Evolutionary conservation across 2,888 invertebrate species (phyloP).

Genomic region (Brachypterus glaber): DNA sequence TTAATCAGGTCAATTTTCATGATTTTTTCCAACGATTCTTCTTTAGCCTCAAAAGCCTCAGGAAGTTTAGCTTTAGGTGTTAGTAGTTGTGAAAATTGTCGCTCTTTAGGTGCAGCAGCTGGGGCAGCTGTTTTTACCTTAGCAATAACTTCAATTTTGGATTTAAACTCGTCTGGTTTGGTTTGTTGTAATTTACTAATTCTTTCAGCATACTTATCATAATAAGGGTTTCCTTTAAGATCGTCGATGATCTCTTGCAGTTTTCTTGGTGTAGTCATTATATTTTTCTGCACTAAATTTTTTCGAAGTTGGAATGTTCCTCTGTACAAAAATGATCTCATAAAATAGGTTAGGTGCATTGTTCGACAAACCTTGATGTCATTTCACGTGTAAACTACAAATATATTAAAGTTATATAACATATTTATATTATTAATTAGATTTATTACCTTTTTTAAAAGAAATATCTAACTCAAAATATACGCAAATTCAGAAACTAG

Average conservation of each 20-base stretch:
- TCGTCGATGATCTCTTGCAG: constrained; percentile 47
- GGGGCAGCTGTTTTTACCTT: constrained; percentile 36
- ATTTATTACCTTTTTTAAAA: too few relatives aligned
- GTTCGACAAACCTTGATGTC: too few relatives aligned
- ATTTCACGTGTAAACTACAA: not conserved
- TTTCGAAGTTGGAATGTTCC: constrained; percentile 20
- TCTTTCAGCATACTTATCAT: constrained; percentile 69
- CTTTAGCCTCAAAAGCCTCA: constrained; percentile 23
- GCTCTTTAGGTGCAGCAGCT: constrained; percentile 39
- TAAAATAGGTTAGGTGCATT: constrained; percentile 26
- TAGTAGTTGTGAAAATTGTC: constrained; percentile 52
- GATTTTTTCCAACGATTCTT: constrained; percentile 53
- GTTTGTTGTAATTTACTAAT: constrained; percentile 64
- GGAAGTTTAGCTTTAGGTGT: constrained; percentile 48
- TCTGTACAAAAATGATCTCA: constrained; percentile 24
- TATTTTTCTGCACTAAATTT: constrained; percentile 22
- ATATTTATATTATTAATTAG: too few relatives aligned
- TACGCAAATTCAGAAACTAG: too few relatives aligned
- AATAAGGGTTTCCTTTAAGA: constrained; percentile 64
- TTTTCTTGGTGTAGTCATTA: constrained; percentile 39
- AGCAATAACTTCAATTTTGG: constrained; percentile 49
- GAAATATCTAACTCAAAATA: too few relatives aligned
- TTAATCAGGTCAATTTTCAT: constrained; percentile 69
- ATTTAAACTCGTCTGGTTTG: constrained; percentile 64
- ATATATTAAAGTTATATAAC: not conserved